phyloP scores from a whole-genome alignment of 2,113 vertebrate genomes.

The Phaetusa simplex region DNA sequence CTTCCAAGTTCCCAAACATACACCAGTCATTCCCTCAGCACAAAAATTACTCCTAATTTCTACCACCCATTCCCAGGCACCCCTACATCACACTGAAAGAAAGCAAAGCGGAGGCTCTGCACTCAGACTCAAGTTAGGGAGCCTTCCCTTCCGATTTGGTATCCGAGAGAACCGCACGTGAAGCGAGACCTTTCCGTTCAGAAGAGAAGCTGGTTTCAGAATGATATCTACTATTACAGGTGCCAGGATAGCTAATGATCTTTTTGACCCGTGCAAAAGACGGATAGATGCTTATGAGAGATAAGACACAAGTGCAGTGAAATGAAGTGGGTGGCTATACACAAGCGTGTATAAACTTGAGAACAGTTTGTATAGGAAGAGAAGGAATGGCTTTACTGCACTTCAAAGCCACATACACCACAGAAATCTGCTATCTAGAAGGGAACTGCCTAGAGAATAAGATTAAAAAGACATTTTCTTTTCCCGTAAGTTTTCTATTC shows the following conservation, averaged over 20 bases:
- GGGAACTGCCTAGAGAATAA: not conserved
- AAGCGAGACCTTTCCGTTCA: not conserved
- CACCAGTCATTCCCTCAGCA: not conserved
- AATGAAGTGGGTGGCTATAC: not conserved
- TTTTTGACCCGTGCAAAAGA: not conserved
- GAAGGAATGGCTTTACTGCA: not conserved
- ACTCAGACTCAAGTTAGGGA: not conserved
- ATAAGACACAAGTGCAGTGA: not conserved
- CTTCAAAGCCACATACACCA: not conserved
- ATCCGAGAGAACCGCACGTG: not conserved
- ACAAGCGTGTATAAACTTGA: not conserved
- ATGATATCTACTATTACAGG: not conserved
- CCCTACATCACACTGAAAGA: not conserved
- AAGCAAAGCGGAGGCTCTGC: not conserved
- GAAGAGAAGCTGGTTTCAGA: not conserved
- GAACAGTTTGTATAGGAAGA: not conserved
- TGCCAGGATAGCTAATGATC: not conserved
- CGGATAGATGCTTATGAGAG: not conserved
- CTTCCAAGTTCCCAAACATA: not conserved
- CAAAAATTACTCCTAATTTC: not conserved
- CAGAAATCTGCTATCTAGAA: not conserved
- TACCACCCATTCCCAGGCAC: not conserved
- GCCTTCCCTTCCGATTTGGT: not conserved
- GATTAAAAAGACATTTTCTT: not conserved
- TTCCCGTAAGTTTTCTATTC: not conserved